Conservation (phyloP, 2,113 vertebrate genomes). For the Fregata magnificens region DNA sequence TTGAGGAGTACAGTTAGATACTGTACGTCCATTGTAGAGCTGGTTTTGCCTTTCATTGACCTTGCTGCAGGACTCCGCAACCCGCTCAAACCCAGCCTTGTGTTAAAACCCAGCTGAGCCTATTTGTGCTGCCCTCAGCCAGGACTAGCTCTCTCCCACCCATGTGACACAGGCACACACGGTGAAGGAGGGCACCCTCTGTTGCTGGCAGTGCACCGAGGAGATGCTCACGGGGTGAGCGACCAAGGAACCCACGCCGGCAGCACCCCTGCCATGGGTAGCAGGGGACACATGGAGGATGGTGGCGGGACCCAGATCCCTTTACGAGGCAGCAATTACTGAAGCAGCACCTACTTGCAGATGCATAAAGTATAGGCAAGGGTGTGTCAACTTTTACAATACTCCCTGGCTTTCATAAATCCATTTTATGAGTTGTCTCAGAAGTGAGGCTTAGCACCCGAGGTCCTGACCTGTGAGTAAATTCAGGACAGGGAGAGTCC, state of each 20-base stretch:
- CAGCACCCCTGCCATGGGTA: neutral
- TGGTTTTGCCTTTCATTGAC: neutral
- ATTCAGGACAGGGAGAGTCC: neutral
- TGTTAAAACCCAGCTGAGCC: neutral
- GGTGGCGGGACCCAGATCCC: neutral
- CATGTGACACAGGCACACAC: accelerated
- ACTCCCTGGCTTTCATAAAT: neutral
- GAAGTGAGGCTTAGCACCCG: neutral
- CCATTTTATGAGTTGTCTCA: neutral
- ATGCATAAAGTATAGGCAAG: neutral
- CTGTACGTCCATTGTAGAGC: accelerated
- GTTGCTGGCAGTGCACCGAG: neutral
- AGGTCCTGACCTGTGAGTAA: neutral
- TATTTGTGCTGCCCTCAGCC: neutral
- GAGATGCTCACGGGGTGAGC: neutral
- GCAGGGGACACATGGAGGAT: neutral
- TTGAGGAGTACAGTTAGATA: neutral
- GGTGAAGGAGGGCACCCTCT: neutral
- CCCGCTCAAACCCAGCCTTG: accelerated
- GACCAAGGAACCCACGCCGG: neutral
- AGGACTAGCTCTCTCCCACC: neutral
- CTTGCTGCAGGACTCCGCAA: neutral
- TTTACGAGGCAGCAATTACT: neutral
- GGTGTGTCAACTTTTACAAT: slow-evolving; percentile 3
- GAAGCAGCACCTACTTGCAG: neutral